These are phyloP conservation scores for Bombus waltoni DNA, from an alignment of 1,140 invertebrate genomes.

Conservation along the genomic window DNA sequence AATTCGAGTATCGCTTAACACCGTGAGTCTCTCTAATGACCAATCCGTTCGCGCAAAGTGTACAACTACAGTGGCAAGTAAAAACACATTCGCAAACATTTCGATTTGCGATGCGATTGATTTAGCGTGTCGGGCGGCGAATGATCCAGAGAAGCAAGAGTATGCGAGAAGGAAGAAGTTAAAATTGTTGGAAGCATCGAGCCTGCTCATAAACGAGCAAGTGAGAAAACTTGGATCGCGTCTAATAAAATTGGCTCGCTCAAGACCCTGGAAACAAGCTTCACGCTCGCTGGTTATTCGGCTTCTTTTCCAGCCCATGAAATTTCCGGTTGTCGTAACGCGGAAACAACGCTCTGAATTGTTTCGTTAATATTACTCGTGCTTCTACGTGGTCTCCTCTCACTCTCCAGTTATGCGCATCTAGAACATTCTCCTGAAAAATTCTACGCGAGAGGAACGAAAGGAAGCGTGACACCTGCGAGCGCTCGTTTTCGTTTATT, in stretches of 20 bases:
- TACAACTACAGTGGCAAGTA: too few relatives aligned
- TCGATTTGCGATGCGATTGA: too few relatives aligned
- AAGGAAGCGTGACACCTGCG: too few relatives aligned
- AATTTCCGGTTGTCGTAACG: conserved; percentile 37
- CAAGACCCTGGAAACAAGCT: background rate
- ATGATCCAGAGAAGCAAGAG: background rate
- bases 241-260: conserved; percentile 57
- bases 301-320: background rate
- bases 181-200: background rate
- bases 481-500: too few relatives aligned
- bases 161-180: background rate
- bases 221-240: conserved; percentile 1
- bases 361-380: conserved; percentile 47
- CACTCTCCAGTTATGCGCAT: too few relatives aligned
- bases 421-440: too few relatives aligned
- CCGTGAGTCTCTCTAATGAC: too few relatives aligned
- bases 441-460: too few relatives aligned
- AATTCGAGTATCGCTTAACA: too few relatives aligned
- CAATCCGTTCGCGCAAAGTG: too few relatives aligned
- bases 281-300: background rate
- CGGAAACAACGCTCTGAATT: conserved; percentile 27
- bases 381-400: background rate
- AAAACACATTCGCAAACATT: too few relatives aligned
- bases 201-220: background rate
- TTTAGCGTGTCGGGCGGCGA: too few relatives aligned